phyloP scores from a whole-genome alignment of 64 coral and sea anemone genomes.

The Porites lutea region DNA sequence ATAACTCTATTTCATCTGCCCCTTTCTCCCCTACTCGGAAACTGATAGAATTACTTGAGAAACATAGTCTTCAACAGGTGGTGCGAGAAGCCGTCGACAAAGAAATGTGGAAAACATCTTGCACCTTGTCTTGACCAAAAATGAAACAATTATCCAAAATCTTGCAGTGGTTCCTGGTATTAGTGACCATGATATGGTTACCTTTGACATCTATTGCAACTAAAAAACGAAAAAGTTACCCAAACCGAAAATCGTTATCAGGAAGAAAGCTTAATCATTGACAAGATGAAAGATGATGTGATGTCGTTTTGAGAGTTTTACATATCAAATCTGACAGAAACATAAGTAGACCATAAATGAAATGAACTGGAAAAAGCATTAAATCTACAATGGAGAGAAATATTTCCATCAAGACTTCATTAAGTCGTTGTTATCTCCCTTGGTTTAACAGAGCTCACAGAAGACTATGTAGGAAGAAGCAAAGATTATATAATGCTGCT shows the following conservation, averaged over 20 bases:
- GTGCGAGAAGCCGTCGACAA: neutral
- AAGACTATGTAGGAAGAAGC: constrained; percentile 56
- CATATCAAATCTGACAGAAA: constrained; percentile 43
- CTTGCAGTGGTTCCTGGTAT: no score
- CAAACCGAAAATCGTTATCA: constrained; percentile 61
- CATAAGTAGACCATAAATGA: constrained; percentile 70
- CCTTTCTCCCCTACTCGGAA: constrained; percentile 14
- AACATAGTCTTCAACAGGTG: constrained; percentile 34
- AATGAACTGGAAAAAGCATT: constrained; percentile 60
- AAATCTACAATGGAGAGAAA: constrained; percentile 60
- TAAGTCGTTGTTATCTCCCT: constrained; percentile 54
- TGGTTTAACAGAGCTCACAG: constrained; percentile 56
- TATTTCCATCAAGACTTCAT: neutral
- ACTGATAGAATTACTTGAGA: constrained; percentile 37
- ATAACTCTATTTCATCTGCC: neutral
- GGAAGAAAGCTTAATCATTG: constrained; percentile 71
- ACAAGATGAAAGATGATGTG: constrained; percentile 75
- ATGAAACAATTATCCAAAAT: constrained; percentile 56
- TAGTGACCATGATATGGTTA: no score
- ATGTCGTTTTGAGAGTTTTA: constrained; percentile 57
- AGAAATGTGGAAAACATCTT: neutral
- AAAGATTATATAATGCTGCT: constrained; percentile 68
- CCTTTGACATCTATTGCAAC: constrained; percentile 51
- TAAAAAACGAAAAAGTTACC: constrained; percentile 45
- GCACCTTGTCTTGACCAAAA: constrained; percentile 43